Conservation (phyloP, 2,888 invertebrate species). For the Junonia oenone region DNA sequence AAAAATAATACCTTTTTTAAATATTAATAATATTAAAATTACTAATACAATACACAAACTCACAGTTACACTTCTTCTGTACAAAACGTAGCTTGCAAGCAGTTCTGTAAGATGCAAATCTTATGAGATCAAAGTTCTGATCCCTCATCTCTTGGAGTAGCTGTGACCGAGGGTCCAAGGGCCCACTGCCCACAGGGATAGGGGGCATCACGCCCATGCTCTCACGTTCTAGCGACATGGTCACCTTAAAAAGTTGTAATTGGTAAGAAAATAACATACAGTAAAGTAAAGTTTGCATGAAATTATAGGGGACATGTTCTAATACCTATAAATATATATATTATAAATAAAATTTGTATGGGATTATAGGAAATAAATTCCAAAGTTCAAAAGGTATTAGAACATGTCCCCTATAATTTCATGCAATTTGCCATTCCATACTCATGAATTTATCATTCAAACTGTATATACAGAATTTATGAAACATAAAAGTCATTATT, state of each 20-base stretch:
- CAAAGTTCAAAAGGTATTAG: no score
- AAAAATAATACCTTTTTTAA: no score
- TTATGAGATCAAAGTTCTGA: conserved; percentile 96
- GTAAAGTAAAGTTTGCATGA: neutral
- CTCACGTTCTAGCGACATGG: conserved; percentile 67
- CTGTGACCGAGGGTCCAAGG: conserved; percentile 84
- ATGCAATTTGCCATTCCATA: no score
- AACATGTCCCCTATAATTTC: no score
- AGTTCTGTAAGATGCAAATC: conserved; percentile 98
- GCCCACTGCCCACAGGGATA: conserved; percentile 35
- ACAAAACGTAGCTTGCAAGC: conserved; percentile 98
- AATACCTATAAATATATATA: neutral
- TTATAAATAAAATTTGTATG: no score
- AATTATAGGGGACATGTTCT: no score
- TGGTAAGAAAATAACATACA: neutral
- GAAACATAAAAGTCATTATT: no score
- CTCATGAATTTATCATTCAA: no score
- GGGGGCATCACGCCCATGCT: conserved; percentile 50
- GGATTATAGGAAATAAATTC: no score
- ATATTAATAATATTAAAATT: no score
- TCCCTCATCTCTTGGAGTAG: conserved; percentile 91
- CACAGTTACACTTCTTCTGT: conserved; percentile 97
- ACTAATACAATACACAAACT: conserved; percentile 57
- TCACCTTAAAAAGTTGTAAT: conserved; percentile 22
- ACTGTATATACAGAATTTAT: no score